Percentiles rank a stretch among this genome's conserved stretches.
phyloP scores from a whole-genome alignment of 2,797 vertebrate genomes.

The Coluber constrictor region DNA sequence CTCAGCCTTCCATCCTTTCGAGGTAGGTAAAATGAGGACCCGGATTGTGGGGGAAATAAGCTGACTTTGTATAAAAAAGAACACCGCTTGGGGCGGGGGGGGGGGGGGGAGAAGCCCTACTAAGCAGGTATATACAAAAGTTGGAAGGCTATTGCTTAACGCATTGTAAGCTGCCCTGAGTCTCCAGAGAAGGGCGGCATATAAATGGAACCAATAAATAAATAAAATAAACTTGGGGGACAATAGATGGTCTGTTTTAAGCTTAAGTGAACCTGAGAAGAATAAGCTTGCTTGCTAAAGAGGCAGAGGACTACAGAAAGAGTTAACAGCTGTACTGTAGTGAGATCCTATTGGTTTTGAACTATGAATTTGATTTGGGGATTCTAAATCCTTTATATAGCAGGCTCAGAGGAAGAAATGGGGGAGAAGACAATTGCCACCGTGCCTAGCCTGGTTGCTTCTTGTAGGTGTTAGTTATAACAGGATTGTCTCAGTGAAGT shows the following conservation, averaged over 20 bases:
- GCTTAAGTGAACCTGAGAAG: neutral
- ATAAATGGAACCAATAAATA: too few relatives aligned
- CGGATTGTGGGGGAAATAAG: too few relatives aligned
- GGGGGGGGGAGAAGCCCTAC: too few relatives aligned
- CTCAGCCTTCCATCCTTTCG: too few relatives aligned
- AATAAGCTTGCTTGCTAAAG: neutral
- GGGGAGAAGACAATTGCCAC: neutral
- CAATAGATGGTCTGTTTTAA: neutral
- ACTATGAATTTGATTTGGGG: neutral
- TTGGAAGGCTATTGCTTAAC: too few relatives aligned
- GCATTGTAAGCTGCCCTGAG: too few relatives aligned
- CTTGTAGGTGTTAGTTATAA: neutral
- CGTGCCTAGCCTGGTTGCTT: neutral
- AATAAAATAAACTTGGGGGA: neutral
- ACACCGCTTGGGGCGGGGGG: too few relatives aligned
- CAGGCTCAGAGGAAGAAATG: neutral
- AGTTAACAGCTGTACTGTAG: neutral
- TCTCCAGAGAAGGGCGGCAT: too few relatives aligned
- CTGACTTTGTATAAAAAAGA: too few relatives aligned
- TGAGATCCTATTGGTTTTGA: neutral
- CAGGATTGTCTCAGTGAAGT: neutral
- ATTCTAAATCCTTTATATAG: neutral
- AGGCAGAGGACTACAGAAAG: neutral
- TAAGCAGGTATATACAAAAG: too few relatives aligned
- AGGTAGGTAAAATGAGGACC: too few relatives aligned